Evolutionary conservation across 1,140 invertebrate species (phyloP), one percentile per base, ranked within the genome.

Genomic region (Penaeus vannamei): DNA sequence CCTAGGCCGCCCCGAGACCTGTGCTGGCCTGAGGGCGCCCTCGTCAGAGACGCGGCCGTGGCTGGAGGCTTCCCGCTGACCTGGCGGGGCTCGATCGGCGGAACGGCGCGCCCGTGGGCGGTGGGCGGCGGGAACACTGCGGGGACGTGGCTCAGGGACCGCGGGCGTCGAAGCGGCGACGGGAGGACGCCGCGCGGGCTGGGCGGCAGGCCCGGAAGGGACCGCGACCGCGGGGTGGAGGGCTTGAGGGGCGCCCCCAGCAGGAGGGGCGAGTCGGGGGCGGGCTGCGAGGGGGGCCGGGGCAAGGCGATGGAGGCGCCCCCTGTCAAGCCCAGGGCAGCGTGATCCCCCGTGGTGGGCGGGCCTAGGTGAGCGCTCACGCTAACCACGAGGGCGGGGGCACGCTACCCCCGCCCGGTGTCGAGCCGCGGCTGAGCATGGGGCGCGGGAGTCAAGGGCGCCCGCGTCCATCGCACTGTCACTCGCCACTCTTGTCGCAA

Each of bases 191-290:
- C 36, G 20, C 64, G 81, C 19, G 69, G n/a, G 29, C 60, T 36
- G 26, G 72, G 32, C 61, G 84, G 85, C 42, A 90, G 82, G 36
- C 90, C 90, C 19, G 90, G 90, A 2, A 90, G 82, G 29, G 90
- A 90, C 20, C 83, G 64, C 23, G 90, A 90, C 26, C 90, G 81
- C 23, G 82, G 59, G 62, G 32, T 82, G 26, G 76, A n/a, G 62
- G 84, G 53, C 81, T 60, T 64, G 61, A 66, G 23, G 59, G 69
- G 87, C 53, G 72, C 86, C 84, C 86, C 86, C 26, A 87, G 79
- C 86, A 87, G 86, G 17, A 87, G 46, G 23, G 86, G 86, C 7
- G 86, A 29, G 32, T 87, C 79, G 32, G 86, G 80, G 19, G 42
- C 36, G 12, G 87, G 87, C 53, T 53, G 53, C n/a, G 82, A 80